Evolutionary conservation across 2,113 vertebrate species (phyloP).

Genomic region (Girardinichthys multiradiatus): DNA sequence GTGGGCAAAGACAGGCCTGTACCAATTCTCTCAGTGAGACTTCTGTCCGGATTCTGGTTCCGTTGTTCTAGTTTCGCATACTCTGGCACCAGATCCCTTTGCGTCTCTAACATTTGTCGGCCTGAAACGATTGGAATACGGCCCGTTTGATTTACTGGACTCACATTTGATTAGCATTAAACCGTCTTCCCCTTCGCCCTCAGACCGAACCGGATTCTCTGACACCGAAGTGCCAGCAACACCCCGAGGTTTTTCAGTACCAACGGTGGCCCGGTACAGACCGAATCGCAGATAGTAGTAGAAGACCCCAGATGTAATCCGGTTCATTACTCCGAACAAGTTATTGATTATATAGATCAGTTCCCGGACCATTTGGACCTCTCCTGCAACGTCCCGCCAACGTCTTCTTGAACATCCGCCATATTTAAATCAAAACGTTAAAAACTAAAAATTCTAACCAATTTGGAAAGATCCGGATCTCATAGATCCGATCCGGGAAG

Average conservation of each 20-base stretch:
- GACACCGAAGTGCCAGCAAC: too few species aligned
- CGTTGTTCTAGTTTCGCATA: not conserved
- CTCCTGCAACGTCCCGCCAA: slow-evolving; percentile 18
- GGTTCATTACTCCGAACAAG: not conserved
- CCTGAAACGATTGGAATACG: too few species aligned
- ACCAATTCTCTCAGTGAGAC: too few species aligned
- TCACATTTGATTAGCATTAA: too few species aligned
- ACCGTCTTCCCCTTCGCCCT: too few species aligned
- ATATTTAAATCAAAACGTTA: not conserved
- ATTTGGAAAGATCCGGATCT: accelerated
- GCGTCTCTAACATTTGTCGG: too few species aligned
- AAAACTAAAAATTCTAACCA: not conserved
- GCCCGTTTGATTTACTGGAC: too few species aligned
- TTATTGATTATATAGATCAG: not conserved
- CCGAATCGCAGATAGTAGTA: too few species aligned
- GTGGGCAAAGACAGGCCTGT: too few species aligned
- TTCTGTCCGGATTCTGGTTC: too few species aligned
- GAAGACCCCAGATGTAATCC: not conserved
- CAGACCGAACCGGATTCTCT: not conserved
- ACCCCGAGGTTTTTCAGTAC: too few species aligned
- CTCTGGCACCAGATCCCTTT: not conserved
- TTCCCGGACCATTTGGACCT: not conserved
- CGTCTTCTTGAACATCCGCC: slow-evolving; percentile 28
- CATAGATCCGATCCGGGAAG: accelerated
- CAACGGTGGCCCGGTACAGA: too few species aligned